phyloP scores from a whole-genome alignment of 2,888 invertebrate species.

The Morpho achilles region DNA sequence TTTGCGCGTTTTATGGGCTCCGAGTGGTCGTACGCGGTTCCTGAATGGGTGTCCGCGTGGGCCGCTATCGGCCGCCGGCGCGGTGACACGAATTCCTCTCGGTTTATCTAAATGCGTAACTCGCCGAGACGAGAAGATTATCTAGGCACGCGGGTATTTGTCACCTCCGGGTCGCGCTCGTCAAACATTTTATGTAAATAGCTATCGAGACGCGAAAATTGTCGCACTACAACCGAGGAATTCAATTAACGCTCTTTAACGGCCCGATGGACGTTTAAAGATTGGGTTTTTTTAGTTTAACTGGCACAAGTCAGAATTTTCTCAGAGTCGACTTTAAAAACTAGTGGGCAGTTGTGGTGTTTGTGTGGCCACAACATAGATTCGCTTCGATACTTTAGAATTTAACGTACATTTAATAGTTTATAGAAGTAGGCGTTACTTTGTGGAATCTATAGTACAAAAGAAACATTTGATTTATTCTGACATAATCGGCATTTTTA shows the following conservation, averaged over 20 bases:
- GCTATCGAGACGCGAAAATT: not conserved
- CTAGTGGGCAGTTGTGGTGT: too few species aligned
- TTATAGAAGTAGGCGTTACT: too few species aligned
- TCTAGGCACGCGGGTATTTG: constrained; percentile 19
- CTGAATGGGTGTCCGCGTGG: constrained; percentile 23
- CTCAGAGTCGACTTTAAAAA: too few species aligned
- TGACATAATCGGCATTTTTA: too few species aligned
- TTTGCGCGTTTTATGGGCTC: constrained; percentile 49
- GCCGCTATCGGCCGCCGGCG: constrained; percentile 12
- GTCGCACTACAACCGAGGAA: not conserved
- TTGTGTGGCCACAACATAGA: too few species aligned
- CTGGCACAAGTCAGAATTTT: too few species aligned
- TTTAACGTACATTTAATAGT: too few species aligned
- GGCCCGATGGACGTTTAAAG: not conserved
- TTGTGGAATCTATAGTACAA: too few species aligned
- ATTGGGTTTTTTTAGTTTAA: too few species aligned
- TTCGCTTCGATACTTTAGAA: too few species aligned
- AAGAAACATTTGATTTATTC: too few species aligned
- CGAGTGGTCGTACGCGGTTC: constrained; percentile 1
- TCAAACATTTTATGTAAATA: constrained; percentile 15
- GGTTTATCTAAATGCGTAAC: constrained; percentile 27
- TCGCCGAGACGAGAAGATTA: constrained; percentile 14
- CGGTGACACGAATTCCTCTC: constrained; percentile 22
- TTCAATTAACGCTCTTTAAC: not conserved
- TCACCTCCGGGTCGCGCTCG: constrained; percentile 15